Conservation (phyloP, 2,797 vertebrate species). For the Muscicapa striata region DNA sequence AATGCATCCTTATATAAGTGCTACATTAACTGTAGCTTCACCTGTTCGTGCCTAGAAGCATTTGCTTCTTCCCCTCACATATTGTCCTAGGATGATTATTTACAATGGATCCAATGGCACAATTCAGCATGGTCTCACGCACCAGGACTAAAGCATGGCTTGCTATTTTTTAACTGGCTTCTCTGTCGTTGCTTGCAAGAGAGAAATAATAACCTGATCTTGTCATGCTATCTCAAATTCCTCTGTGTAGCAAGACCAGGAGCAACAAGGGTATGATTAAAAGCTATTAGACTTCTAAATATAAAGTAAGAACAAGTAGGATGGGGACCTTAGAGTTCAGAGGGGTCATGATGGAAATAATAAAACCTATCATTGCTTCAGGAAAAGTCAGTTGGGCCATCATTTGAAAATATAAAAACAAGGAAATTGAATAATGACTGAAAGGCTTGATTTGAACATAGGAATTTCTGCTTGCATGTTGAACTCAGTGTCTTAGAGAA, state of each 20-base stretch:
- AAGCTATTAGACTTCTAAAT: neutral
- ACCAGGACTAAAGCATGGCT: neutral
- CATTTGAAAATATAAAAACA: neutral
- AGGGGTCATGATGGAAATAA: neutral
- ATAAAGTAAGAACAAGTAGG: neutral
- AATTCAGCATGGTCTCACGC: neutral
- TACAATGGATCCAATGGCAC: neutral
- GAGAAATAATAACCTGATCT: neutral
- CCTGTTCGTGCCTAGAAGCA: neutral
- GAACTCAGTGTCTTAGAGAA: neutral
- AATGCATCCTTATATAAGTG: neutral
- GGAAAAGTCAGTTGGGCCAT: neutral
- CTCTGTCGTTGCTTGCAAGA: neutral
- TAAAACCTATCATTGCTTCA: neutral
- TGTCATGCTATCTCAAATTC: neutral
- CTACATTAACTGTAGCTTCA: neutral
- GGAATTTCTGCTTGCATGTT: neutral
- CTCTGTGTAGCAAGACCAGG: neutral
- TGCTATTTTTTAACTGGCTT: neutral
- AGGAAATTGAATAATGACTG: neutral
- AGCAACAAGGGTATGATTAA: neutral
- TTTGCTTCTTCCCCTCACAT: accelerated
- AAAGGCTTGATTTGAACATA: neutral
- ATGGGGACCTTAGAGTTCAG: neutral
- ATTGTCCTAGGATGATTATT: neutral